Conservation (phyloP, 2,113 vertebrate species). For the Gila orcuttii region DNA sequence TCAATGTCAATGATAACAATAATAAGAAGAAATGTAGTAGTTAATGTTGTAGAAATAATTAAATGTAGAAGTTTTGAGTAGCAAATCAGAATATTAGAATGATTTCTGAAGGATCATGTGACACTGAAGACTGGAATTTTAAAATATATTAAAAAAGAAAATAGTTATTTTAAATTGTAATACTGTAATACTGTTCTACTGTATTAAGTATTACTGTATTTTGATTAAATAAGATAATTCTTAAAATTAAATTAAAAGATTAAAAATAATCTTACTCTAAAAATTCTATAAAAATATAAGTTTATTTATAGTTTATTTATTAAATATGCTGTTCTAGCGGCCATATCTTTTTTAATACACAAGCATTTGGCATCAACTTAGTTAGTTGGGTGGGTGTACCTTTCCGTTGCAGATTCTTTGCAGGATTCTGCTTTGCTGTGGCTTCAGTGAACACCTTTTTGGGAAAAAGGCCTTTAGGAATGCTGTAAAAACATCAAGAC, state of each 20-base stretch:
- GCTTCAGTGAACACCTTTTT: constrained; percentile 81
- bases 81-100: neutral
- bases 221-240: neutral
- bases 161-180: neutral
- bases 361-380: neutral
- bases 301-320: neutral
- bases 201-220: neutral
- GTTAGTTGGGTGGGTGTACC: constrained; percentile 64
- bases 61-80: no score
- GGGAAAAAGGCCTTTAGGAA: constrained; percentile 87
- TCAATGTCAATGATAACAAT: neutral
- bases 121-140: neutral
- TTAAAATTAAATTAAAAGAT: neutral
- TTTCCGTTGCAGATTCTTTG: constrained; percentile 67
- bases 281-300: neutral
- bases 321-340: neutral
- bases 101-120: neutral
- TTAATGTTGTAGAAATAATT: no score
- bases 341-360: neutral
- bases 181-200: neutral
- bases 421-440: constrained; percentile 66
- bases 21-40: neutral
- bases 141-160: neutral
- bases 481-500: constrained; percentile 74
- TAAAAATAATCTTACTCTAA: neutral